A percentile compares a stretch with the other conserved stretches of the same genome.
Conservation (phyloP, 1,140 invertebrate genomes). For the Eufriesea mexicana region DNA sequence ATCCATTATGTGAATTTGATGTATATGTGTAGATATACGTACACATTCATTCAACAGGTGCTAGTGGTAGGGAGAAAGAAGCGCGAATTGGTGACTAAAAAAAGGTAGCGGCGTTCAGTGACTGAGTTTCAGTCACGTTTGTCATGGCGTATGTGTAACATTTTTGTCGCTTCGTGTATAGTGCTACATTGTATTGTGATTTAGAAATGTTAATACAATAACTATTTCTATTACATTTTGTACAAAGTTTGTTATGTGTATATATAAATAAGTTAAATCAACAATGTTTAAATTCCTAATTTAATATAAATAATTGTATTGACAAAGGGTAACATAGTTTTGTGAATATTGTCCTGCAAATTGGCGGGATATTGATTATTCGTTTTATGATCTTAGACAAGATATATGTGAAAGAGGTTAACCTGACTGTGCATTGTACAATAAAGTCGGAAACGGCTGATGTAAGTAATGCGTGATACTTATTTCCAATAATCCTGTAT, state of each 20-base stretch:
- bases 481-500: background rate
- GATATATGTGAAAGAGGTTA: conserved; percentile 24
- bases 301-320: background rate
- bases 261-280: too few species aligned
- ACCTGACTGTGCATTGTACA: background rate
- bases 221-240: background rate
- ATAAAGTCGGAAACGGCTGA: background rate
- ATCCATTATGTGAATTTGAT: background rate
- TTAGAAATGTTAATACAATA: background rate
- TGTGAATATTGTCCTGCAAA: background rate
- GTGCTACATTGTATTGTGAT: conserved; percentile 12
- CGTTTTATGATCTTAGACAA: background rate
- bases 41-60: conserved; percentile 45
- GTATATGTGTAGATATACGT: background rate
- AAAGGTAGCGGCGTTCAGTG: conserved; percentile 9
- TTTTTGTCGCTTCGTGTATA: background rate
- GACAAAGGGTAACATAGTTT: background rate
- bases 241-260: background rate
- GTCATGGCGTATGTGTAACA: background rate
- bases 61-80: conserved; percentile 22
- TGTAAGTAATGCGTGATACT: background rate
- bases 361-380: background rate
- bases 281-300: background rate
- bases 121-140: conserved; percentile 21
- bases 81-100: conserved; percentile 22